phyloP scores from a whole-genome alignment of 2,113 vertebrate genomes.

The Tylochromis polylepis region DNA sequence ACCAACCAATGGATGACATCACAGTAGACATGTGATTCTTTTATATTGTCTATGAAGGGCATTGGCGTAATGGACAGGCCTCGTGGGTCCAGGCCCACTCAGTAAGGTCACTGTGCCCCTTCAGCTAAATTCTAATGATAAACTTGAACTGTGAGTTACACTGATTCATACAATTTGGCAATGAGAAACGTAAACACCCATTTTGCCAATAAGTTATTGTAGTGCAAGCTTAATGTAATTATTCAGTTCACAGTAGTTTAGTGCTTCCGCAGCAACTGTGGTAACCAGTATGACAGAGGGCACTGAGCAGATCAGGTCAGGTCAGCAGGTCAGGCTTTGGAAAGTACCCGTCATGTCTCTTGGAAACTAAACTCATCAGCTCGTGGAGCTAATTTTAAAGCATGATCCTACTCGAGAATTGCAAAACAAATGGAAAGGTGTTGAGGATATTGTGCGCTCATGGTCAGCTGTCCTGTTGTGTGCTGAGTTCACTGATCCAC shows the following conservation, averaged over 20 bases:
- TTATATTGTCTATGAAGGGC: background rate
- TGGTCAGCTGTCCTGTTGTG: background rate
- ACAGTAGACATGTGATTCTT: background rate
- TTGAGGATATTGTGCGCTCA: background rate
- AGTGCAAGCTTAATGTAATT: rapidly evolving
- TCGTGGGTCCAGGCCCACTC: background rate
- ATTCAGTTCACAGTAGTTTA: background rate
- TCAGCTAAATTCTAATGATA: background rate
- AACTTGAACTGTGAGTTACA: background rate
- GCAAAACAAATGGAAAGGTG: background rate
- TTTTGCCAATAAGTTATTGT: background rate
- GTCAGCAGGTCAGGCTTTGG: background rate
- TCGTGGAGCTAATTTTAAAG: background rate
- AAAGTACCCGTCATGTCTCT: background rate
- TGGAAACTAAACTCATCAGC: background rate
- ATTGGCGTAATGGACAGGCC: background rate
- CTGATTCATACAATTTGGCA: background rate
- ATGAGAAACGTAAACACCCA: background rate
- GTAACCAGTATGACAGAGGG: background rate
- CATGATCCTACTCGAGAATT: rapidly evolving
- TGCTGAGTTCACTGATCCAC: background rate
- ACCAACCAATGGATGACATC: background rate
- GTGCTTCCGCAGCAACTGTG: background rate
- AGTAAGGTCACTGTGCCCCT: background rate
- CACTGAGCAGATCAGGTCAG: background rate